phyloP scores from a whole-genome alignment of 2,888 invertebrate genomes.

The Drosophila demipolita region DNA sequence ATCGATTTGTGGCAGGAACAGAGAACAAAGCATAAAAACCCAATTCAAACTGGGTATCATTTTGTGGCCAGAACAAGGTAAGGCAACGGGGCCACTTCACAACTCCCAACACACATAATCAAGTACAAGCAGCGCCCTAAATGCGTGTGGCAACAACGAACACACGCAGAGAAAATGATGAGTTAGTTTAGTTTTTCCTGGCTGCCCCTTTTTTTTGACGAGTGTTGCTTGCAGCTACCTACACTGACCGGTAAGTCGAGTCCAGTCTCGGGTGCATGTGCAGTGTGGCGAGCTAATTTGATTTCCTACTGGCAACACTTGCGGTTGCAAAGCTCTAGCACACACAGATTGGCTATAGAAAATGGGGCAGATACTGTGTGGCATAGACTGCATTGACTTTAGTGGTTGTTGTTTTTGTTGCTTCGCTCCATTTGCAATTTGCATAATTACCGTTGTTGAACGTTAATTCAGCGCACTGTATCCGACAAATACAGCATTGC shows the following conservation, averaged over 20 bases:
- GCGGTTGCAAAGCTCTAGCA: slow-evolving; percentile 58
- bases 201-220: not conserved
- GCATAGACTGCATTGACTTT: slow-evolving; percentile 28
- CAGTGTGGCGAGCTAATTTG: slow-evolving; percentile 74
- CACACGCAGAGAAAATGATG: not conserved
- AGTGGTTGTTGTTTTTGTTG: slow-evolving; percentile 30
- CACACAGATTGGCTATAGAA: slow-evolving; percentile 45
- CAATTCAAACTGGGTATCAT: slow-evolving; percentile 28
- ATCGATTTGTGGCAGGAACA: slow-evolving; percentile 49
- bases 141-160: slow-evolving; percentile 54
- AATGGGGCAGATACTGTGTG: slow-evolving; percentile 23
- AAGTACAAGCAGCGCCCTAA: slow-evolving; percentile 18
- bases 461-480: slow-evolving; percentile 68
- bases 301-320: slow-evolving; percentile 79
- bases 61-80: not conserved
- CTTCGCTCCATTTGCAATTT: slow-evolving; percentile 73
- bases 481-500: slow-evolving; percentile 63
- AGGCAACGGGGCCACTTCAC: slow-evolving; percentile 29
- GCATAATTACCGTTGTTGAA: slow-evolving; percentile 81
- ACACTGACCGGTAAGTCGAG: slow-evolving; percentile 14
- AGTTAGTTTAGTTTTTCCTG: not conserved
- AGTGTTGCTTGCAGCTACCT: slow-evolving; percentile 25
- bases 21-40: slow-evolving; percentile 32
- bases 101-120: slow-evolving; percentile 49
- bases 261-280: slow-evolving; percentile 38